Evolutionary conservation across 1,140 invertebrate genomes (phyloP), one percentile per base, ranked within the genome.

Genomic region (Drosophila eugracilis): DNA sequence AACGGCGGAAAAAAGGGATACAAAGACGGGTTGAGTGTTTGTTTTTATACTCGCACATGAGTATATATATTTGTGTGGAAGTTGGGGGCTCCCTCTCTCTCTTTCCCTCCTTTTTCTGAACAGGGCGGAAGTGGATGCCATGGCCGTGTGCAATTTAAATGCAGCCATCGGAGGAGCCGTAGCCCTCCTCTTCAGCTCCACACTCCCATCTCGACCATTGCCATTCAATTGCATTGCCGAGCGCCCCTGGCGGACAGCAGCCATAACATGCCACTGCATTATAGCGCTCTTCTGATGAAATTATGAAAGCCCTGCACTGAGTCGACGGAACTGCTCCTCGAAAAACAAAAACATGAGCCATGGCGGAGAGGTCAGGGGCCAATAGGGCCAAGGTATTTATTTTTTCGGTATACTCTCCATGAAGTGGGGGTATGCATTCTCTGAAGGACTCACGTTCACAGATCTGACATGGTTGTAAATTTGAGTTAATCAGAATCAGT

Each of bases 111-210:
- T n/a, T n/a, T n/a, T n/a, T n/a, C 30, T 12, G 42, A 76, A 52
- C 76, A n/a, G n/a, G n/a, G n/a, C n/a, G 83, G 83, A 88, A 88
- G 83, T 89, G 75, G 78, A 70, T 89, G 84, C 84, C 83, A 83
- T 70, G 83, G 78, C 71, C 81, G 88, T 85, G 81, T 89, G 84
- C 83, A 88, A 88, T 88, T 88, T 88, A 88, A 88, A 88, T 88
- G 75, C 83, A 78, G 62, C 80, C 73, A 67, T 45, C 42, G 42
- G 63, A 50, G 54, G 58, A 44, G 21, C 17, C 28, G 32, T 14
- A 30, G 41, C 36, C n/a, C 58, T 14, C 28, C 14, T 22, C 47
- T 19, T 7, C 28, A 30, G 28, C 28, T 30, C 15, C 10, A 1
- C 19, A 36, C 15, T 14, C 12, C 48, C 50, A 45, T 47, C 39